A percentile compares a stretch with the other conserved stretches of the same genome.
Conservation (phyloP, 2,113 vertebrate genomes). For the Osmerus mordax region DNA sequence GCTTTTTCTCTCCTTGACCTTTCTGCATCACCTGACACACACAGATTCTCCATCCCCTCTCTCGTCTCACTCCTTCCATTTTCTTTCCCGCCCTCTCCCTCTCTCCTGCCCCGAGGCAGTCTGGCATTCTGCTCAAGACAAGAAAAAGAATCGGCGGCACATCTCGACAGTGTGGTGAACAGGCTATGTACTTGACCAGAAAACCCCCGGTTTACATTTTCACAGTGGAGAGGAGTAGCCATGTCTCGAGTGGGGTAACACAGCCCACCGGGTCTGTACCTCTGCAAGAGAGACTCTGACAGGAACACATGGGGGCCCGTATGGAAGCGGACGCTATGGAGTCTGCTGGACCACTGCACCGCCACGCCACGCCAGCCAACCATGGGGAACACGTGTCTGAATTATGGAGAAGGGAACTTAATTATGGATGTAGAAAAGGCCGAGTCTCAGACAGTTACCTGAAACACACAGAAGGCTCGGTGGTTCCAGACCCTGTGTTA, state of each 20-base stretch:
- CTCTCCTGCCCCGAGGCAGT: neutral
- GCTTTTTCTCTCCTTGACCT: conserved; percentile 41
- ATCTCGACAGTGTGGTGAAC: neutral
- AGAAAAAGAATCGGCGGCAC: conserved; percentile 16
- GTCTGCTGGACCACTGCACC: conserved; percentile 61
- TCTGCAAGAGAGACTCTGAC: too few species aligned
- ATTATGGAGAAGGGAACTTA: conserved; percentile 67
- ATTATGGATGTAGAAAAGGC: conserved; percentile 64
- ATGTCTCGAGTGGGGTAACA: too few species aligned
- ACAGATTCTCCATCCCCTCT: conserved; percentile 19
- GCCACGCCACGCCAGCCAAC: conserved; percentile 67
- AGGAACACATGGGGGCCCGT: conserved; percentile 15
- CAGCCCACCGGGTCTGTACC: too few species aligned
- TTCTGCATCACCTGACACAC: conserved; percentile 47
- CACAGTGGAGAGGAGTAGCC: too few species aligned
- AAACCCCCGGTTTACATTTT: too few species aligned
- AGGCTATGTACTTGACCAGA: too few species aligned
- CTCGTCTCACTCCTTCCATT: neutral
- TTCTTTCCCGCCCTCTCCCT: neutral
- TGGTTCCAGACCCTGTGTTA: conserved; percentile 7
- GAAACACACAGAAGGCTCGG: conserved; percentile 59
- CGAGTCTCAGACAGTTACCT: conserved; percentile 61
- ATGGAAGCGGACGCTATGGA: conserved; percentile 4
- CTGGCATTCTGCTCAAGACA: conserved; percentile 5
- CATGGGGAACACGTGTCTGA: conserved; percentile 62